These are phyloP conservation scores for Parazoanthus swiftii DNA, from an alignment of 92 coral and sea anemone genomes.

Conservation along the genomic window DNA sequence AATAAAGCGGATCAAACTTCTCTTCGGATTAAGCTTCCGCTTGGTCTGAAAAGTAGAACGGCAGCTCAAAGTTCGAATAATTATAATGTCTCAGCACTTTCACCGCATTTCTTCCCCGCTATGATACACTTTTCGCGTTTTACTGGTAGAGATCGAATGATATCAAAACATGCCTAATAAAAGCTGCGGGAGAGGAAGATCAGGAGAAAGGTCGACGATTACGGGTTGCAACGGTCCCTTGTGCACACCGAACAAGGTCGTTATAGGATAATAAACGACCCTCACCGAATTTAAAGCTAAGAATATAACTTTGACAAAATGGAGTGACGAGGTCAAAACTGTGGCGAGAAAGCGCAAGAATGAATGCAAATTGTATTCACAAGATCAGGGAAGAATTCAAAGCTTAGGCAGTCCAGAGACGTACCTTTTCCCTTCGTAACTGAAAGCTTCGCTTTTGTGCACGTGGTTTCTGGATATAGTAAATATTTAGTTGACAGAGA, in stretches of 20 bases:
- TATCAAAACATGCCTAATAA: constrained; percentile 32
- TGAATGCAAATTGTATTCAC: not conserved
- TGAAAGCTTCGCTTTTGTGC: not conserved
- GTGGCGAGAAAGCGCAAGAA: not conserved
- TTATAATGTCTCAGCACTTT: not conserved
- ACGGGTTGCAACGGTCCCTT: not conserved
- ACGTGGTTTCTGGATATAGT: not conserved
- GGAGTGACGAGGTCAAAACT: not conserved
- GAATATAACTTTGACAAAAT: not conserved
- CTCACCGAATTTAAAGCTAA: not conserved
- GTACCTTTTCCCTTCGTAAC: not conserved
- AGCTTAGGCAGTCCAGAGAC: not conserved
- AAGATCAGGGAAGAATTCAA: not conserved
- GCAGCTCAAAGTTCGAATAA: not conserved
- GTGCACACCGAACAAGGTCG: not conserved
- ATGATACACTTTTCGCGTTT: not conserved
- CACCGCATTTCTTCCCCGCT: not conserved
- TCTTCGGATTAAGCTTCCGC: not conserved
- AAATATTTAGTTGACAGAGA: not conserved
- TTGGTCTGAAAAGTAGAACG: not conserved
- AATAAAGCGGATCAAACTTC: not conserved
- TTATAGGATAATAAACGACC: not conserved
- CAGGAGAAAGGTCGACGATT: not conserved
- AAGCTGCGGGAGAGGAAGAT: constrained; percentile 20
- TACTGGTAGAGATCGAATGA: constrained; percentile 10